Conservation (phyloP, 1,140 invertebrate genomes). For the Sipha flava region DNA sequence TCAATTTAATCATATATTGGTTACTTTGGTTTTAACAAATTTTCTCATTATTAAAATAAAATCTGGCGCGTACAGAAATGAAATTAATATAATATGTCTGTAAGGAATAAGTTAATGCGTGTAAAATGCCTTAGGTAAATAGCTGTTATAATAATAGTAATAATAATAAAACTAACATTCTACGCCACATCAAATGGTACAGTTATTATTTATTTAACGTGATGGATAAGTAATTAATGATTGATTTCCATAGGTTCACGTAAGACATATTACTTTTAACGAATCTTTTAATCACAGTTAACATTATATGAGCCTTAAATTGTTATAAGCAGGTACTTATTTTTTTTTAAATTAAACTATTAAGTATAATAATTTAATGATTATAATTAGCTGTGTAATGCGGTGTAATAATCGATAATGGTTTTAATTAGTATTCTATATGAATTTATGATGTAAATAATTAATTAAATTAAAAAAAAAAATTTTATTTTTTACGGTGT, state of each 20-base stretch:
- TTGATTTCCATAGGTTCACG: not conserved
- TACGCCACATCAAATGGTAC: not conserved
- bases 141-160: not conserved
- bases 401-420: too few relatives aligned
- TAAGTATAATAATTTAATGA: too few relatives aligned
- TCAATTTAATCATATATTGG: not conserved
- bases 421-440: too few relatives aligned
- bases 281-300: too few relatives aligned
- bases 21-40: not conserved
- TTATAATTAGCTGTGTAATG: too few relatives aligned
- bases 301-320: too few relatives aligned
- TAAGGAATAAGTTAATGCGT: not conserved
- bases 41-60: not conserved
- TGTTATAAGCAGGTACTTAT: too few relatives aligned
- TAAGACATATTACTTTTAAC: not conserved
- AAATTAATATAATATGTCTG: not conserved
- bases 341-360: too few relatives aligned
- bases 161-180: not conserved
- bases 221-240: not conserved
- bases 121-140: not conserved
- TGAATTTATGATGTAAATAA: too few relatives aligned
- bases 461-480: too few relatives aligned
- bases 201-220: not conserved
- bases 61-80: not conserved
- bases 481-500: too few relatives aligned